Conservation (phyloP, 2,888 invertebrate genomes). For the Apamea anceps region DNA sequence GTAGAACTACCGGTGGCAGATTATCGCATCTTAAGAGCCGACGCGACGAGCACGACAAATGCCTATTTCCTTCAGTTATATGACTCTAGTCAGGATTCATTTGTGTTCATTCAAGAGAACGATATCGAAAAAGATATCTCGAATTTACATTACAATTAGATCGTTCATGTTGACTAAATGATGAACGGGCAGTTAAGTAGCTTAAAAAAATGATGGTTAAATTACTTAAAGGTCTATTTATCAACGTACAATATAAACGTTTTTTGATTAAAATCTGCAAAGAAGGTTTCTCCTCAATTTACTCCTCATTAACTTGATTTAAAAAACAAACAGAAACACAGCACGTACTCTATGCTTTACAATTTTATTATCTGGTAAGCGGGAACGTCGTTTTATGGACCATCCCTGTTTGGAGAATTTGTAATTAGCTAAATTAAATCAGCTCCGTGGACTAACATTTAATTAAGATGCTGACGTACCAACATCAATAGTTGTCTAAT, state of each 20-base stretch:
- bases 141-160: not conserved
- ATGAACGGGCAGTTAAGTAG: not conserved
- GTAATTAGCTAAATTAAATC: slow-evolving; percentile 65
- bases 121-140: not conserved
- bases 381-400: slow-evolving; percentile 47
- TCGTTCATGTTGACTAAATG: not conserved
- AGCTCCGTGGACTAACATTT: slow-evolving; percentile 56
- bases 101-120: slow-evolving; percentile 9
- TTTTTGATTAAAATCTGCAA: slow-evolving; percentile 6
- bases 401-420: slow-evolving; percentile 59
- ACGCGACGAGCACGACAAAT: slow-evolving; percentile 29
- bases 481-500: slow-evolving; percentile 33
- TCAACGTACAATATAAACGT: slow-evolving; percentile 1
- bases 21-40: slow-evolving; percentile 24
- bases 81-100: slow-evolving; percentile 26
- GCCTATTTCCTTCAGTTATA: slow-evolving; percentile 40
- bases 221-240: slow-evolving; percentile 20
- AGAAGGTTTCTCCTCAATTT: slow-evolving; percentile 23
- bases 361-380: slow-evolving; percentile 61
- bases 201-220: not conserved
- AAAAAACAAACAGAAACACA: slow-evolving; percentile 41
- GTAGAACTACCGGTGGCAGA: slow-evolving; percentile 25
- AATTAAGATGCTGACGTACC: slow-evolving; percentile 47
- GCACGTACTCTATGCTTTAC: slow-evolving; percentile 51
- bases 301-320: slow-evolving; percentile 27